Evolutionary conservation across 1,140 invertebrate genomes (phyloP).

Genomic region (Camponotus pennsylvanicus): DNA sequence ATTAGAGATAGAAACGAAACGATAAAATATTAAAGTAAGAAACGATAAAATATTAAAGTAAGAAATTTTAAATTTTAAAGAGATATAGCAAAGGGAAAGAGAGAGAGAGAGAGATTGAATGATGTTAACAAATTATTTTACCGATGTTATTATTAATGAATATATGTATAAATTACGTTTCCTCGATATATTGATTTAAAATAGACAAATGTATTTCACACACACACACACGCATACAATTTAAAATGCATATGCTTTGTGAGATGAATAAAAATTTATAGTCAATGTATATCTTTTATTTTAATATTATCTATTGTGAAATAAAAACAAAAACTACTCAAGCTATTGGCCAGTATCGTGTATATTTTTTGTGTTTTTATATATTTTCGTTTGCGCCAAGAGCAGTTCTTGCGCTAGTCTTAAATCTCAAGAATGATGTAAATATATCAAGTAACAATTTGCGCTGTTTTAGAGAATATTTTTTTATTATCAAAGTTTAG

Average conservation of each 20-base stretch:
- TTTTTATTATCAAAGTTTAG: constrained; percentile 27
- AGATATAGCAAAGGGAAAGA: not conserved
- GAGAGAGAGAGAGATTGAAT: not conserved
- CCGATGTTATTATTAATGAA: not conserved
- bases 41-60: no score
- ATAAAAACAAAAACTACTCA: not conserved
- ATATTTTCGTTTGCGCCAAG: constrained; percentile 5
- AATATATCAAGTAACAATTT: constrained; percentile 23
- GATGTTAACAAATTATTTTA: not conserved
- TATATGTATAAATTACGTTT: not conserved
- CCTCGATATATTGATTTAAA: not conserved
- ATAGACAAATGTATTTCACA: not conserved
- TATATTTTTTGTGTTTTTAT: not conserved
- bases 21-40: not conserved
- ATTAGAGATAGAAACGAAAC: no score
- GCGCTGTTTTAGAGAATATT: constrained; percentile 17
- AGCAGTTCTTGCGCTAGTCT: not conserved
- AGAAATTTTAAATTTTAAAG: not conserved
- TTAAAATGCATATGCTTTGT: not conserved
- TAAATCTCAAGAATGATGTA: constrained; percentile 26
- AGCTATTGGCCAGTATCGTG: not conserved
- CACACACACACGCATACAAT: not conserved
- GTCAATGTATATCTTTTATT: not conserved
- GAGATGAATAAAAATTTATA: not conserved
- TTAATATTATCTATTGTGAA: not conserved